Conservation (phyloP, 1,140 invertebrate species). For the Ericerus pela region DNA sequence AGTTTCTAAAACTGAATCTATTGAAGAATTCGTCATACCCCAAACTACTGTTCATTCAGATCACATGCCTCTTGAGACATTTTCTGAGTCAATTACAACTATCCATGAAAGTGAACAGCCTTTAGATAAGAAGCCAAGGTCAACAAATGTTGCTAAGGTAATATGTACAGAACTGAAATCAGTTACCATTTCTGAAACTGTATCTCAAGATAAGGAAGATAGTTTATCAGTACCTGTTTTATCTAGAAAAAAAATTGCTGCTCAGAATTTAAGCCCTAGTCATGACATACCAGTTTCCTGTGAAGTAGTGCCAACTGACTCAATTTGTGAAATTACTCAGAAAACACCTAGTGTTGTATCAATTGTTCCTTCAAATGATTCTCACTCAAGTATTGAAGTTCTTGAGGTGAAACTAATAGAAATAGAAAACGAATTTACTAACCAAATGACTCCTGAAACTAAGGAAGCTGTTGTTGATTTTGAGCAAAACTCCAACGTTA, state of each 20-base stretch:
- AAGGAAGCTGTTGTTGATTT: conserved; percentile 23
- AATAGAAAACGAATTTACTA: conserved; percentile 18
- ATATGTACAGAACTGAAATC: conserved; percentile 29
- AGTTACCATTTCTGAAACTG: conserved; percentile 27
- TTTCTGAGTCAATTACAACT: conserved; percentile 34
- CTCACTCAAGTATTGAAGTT: conserved; percentile 20
- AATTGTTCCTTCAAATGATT: conserved; percentile 23
- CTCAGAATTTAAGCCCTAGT: not conserved
- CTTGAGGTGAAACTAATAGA: conserved; percentile 20
- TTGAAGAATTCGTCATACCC: conserved; percentile 18
- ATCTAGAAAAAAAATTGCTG: conserved; percentile 17
- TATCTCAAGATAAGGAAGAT: conserved; percentile 21
- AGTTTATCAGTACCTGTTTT: not conserved
- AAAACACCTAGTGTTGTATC: conserved; percentile 25
- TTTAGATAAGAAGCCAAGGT: conserved; percentile 27
- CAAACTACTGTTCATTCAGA: conserved; percentile 23
- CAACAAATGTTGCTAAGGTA: conserved; percentile 25
- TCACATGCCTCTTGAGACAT: conserved; percentile 34
- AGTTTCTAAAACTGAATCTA: conserved; percentile 19
- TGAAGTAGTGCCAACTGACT: not conserved
- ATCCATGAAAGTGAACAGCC: conserved; percentile 28
- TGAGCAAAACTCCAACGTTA: conserved; percentile 14
- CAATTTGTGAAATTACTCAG: conserved; percentile 18
- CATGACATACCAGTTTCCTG: not conserved
- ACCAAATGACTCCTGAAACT: conserved; percentile 19